Evolutionary conservation across 2,888 invertebrate genomes (phyloP).

Genomic region (Apodemia duryi): DNA sequence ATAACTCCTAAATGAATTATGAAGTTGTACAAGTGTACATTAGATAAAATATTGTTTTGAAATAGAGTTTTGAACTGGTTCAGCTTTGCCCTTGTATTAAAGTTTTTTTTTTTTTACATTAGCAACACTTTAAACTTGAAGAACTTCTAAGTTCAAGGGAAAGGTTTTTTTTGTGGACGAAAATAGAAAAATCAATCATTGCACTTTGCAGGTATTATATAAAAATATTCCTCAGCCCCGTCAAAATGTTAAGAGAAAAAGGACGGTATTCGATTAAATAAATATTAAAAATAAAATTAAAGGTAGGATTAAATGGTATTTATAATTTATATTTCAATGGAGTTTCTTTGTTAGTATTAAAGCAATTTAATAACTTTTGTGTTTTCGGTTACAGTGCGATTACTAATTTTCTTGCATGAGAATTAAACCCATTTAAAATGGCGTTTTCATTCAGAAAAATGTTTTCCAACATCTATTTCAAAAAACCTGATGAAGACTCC

Average conservation of each 20-base stretch:
- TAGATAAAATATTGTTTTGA: no score
- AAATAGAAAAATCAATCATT: background rate
- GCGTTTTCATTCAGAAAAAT: conserved; percentile 15
- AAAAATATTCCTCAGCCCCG: background rate
- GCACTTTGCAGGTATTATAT: background rate
- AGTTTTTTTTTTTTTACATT: background rate
- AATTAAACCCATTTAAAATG: background rate
- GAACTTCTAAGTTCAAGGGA: background rate
- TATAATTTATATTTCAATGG: background rate
- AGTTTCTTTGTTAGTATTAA: background rate
- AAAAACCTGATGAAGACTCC: background rate
- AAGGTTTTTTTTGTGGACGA: background rate
- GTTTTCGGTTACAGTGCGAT: background rate
- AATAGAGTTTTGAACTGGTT: background rate
- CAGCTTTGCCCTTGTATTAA: background rate
- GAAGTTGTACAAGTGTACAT: no score
- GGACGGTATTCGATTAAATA: background rate
- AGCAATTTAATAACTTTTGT: background rate
- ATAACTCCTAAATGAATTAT: no score
- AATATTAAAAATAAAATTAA: background rate
- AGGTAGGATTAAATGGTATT: background rate
- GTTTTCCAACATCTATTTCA: conserved; percentile 11
- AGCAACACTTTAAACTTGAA: background rate
- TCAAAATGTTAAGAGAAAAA: background rate
- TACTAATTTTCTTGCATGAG: background rate